Evolutionary conservation across 2,113 vertebrate species (phyloP), one percentile per base, ranked within the genome.

Genomic region (Gadus macrocephalus): DNA sequence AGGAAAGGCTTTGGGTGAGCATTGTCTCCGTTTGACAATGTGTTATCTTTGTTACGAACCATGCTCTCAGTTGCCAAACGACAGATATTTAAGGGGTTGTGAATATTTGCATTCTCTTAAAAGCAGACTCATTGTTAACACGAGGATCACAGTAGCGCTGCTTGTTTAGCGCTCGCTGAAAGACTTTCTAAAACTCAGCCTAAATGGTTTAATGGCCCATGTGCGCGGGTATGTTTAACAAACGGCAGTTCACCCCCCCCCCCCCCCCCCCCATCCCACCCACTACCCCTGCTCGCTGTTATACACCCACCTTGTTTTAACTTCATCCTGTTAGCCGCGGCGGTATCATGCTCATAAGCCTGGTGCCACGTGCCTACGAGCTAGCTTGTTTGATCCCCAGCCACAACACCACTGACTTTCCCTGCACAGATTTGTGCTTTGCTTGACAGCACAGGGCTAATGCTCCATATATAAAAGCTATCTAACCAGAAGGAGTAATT

Each of bases 361-460:
- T 27, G n/a, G 68, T 73, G 71, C 53, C 60, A 65, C 19, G 67
- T 73, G 70, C 16, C 66, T 59, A 59, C 42, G 58, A 71, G 53
- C 9, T 19, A 7, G 67, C 67, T 59, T 59, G 74, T 76, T 74
- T 63, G 66, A 6, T 76, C 56, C 68, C 69, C 38, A 12, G 62
- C 53, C 73, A 65, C n/a, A 69, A 38, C 70, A 62, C 65, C 75
- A 68, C 64, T 53, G 53, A 55, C 64, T 71, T 76, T 55, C 16
- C 15, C 35, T 72, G 65, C 69, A 74, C 71, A 62, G 69, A 71
- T 69, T 73, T 72, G 73, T 0, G 0, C 59, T 76, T 65, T 49
- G 64, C 73, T 68, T 86, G 73, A 88, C 20, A 75, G 79, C 71
- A 73, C 82, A 76, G 42, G 15, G 49, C 72, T 83, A 82, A 88